A percentile compares a stretch with the other conserved stretches of the same genome.
phyloP scores from a whole-genome alignment of 1,140 invertebrate species.

The Ooceraea biroi region DNA sequence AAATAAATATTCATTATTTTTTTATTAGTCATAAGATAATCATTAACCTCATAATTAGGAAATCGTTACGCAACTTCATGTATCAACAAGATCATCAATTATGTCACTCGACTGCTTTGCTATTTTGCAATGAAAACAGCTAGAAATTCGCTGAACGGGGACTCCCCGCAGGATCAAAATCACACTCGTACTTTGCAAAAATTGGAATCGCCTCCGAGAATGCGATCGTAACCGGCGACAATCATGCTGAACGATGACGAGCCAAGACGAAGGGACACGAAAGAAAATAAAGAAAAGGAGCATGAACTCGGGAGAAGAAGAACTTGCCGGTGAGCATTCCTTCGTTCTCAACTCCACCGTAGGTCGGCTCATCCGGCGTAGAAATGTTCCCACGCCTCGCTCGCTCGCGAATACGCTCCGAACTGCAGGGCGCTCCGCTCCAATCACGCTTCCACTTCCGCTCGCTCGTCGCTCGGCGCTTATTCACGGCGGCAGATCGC shows the following conservation, averaged over 20 bases:
- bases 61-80: no score
- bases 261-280: background rate
- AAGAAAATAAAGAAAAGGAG: conserved; percentile 35
- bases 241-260: conserved; percentile 46
- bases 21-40: background rate
- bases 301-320: conserved; percentile 55
- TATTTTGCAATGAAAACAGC: no score
- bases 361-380: conserved; percentile 61
- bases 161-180: no score
- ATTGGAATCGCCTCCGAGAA: background rate
- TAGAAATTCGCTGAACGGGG: no score
- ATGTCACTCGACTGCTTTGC: no score
- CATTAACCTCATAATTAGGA: background rate
- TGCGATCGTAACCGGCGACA: conserved; percentile 1
- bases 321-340: conserved; percentile 72
- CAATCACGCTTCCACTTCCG: conserved; percentile 68
- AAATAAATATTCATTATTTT: background rate
- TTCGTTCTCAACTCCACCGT: conserved; percentile 41
- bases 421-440: conserved; percentile 39
- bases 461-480: conserved; percentile 43
- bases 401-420: conserved; percentile 50
- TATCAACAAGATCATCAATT: no score
- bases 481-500: conserved; percentile 52
- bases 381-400: conserved; percentile 64
- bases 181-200: background rate